Evolutionary conservation across 2,113 vertebrate species (phyloP).

Genomic region (Petrocephalus zakoni): DNA sequence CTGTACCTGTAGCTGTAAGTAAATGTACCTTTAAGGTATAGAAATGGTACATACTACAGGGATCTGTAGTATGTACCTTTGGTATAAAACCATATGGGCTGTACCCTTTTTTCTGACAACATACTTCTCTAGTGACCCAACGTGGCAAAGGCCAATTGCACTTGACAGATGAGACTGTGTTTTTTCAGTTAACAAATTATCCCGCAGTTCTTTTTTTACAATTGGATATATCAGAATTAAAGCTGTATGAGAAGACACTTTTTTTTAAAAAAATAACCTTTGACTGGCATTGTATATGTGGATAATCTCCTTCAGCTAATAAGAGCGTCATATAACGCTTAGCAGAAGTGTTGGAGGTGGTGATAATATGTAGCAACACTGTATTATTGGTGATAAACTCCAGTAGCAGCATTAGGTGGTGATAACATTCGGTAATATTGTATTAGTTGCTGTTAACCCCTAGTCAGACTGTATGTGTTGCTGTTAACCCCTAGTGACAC

Average conservation of each 20-base stretch:
- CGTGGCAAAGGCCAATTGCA: slow-evolving; percentile 25
- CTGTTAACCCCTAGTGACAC: not conserved
- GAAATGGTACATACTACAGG: not conserved
- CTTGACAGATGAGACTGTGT: slow-evolving; percentile 26
- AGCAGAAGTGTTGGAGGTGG: not conserved
- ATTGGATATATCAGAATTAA: too few relatives aligned
- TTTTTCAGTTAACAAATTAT: slow-evolving; percentile 30
- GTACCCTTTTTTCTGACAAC: not conserved
- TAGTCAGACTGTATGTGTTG: not conserved
- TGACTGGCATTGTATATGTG: not conserved
- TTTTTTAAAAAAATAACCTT: not conserved
- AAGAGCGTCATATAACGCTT: not conserved
- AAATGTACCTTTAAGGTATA: not conserved
- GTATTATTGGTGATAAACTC: not conserved
- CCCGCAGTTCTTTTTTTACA: not conserved
- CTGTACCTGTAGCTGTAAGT: not conserved
- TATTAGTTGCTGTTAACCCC: not conserved
- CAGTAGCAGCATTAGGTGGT: not conserved
- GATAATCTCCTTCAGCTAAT: not conserved
- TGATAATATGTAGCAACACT: not conserved
- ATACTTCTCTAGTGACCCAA: not conserved
- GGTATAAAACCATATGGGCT: not conserved
- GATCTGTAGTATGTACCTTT: too few relatives aligned
- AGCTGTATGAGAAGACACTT: too few relatives aligned
- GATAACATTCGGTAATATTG: not conserved